Base-by-base conservation (phyloP, 2,797 vertebrate genomes). In the Scleropages formosus region DNA sequence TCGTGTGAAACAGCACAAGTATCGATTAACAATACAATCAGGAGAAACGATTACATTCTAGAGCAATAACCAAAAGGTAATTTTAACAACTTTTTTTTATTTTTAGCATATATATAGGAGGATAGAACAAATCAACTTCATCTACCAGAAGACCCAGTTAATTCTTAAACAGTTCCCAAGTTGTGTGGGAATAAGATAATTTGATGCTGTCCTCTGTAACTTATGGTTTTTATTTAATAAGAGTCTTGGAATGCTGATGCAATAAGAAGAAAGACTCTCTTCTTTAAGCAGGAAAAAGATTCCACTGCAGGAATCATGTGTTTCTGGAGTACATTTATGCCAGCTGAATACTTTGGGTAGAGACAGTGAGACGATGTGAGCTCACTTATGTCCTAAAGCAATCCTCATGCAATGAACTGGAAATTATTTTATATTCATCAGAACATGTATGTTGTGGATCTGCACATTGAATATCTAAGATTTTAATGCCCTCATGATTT, bases 261-360 rank as follows among this genome's bases (percentile, higher is more conserved):
- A 88, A 88, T 88, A 83, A 84, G 58, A 77, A 78, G 87, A 87
- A 90, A 89, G 84, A 84, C 77, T 75, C 46, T 46, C 56, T n/a
- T 44, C 56, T 26, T 22, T 31, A 16, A n/a, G 58, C 18, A 18
- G 1, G 53, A 18, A 18, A 24, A 20, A 65, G 8, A 70, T 31
- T 72, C 53, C 4, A 20, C n/a, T 20, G 70, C 53, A 18, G 11
- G 16, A 31, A 26, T 8, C 11, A 31, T 4, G 22, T 4, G 8
- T 27, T 31, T 64, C 4, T 12, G 22, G 7, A 1, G 22, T 64
- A 22, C 27, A 3, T 31, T 53, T 59, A 26, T 44, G 56, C 31
- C n/a, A n/a, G 51, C n/a, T 18, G 9, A 26, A 70, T 31, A 18
- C n/a, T 18, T 18, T 56, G 53, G 3, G 1, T 12, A 56, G 53